phyloP scores from a whole-genome alignment of 30 jellyfish, hydroid and myxozoan genomes.

The Turritopsis rubra region DNA sequence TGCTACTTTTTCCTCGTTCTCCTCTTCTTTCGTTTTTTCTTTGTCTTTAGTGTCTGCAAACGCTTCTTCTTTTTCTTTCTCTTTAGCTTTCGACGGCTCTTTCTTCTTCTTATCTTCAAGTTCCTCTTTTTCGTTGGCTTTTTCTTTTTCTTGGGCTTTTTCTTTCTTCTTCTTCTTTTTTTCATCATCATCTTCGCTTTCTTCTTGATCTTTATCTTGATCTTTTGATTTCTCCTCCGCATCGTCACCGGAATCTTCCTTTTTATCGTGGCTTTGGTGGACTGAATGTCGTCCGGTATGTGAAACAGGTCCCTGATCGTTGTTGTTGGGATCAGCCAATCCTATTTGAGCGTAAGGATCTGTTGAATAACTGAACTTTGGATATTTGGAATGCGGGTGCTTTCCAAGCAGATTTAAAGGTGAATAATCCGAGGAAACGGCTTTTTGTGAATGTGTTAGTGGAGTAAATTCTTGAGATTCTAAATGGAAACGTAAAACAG shows the following conservation, averaged over 20 bases:
- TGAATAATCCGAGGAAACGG: neutral
- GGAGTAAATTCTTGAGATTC: neutral
- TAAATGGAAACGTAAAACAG: neutral
- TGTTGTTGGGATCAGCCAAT: slow-evolving; percentile 21
- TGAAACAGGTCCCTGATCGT: neutral
- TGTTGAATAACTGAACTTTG: neutral
- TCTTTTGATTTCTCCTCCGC: neutral
- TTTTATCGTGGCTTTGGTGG: slow-evolving; percentile 11
- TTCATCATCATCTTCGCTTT: neutral
- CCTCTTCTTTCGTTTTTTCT: slow-evolving; percentile 12
- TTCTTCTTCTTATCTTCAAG: neutral
- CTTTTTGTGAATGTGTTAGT: neutral
- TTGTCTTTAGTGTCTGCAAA: neutral
- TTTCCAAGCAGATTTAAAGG: neutral
- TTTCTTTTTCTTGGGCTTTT: slow-evolving; percentile 7
- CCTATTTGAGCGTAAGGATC: slow-evolving; percentile 45
- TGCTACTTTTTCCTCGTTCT: slow-evolving; percentile 2
- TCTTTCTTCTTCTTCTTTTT: slow-evolving; percentile 8
- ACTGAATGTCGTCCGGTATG: slow-evolving; percentile 14
- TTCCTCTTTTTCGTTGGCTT: neutral
- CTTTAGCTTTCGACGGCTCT: slow-evolving; percentile 7
- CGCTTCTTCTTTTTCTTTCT: neutral
- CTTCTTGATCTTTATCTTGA: slow-evolving; percentile 6
- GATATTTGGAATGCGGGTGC: neutral
- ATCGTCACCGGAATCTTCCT: neutral